Evolutionary conservation across 2,888 invertebrate genomes (phyloP).

Genomic region (Bimastos eiseni): DNA sequence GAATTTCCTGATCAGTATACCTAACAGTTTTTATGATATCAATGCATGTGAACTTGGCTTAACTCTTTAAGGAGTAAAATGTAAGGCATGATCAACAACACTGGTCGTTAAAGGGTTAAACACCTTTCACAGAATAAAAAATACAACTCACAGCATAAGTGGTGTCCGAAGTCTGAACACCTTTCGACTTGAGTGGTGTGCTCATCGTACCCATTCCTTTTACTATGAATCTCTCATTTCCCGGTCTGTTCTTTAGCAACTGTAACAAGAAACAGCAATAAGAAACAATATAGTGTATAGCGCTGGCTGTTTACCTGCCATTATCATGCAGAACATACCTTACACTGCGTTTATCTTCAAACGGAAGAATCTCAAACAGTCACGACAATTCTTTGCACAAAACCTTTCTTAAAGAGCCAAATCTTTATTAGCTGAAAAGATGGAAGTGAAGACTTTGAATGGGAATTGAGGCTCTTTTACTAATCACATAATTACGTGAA

Average conservation of each 20-base stretch:
- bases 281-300: not conserved
- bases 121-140: no score
- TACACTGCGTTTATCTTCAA: not conserved
- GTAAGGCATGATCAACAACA: not conserved
- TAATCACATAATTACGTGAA: no score
- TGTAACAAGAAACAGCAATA: not conserved
- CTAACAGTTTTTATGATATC: no score
- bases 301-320: not conserved
- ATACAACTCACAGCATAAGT: not conserved
- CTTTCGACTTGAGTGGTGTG: not conserved
- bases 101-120: no score
- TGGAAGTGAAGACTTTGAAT: no score
- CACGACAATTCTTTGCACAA: no score
- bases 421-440: no score
- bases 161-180: not conserved
- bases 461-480: no score
- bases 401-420: no score
- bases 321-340: no score
- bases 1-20: not conserved
- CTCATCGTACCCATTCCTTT: constrained; percentile 3
- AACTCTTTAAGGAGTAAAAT: not conserved
- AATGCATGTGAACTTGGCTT: no score
- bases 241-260: constrained; percentile 14
- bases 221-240: not conserved
- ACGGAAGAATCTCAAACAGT: not conserved